phyloP scores from a whole-genome alignment of 1,140 invertebrate species.

The Leguminivora glycinivorella region DNA sequence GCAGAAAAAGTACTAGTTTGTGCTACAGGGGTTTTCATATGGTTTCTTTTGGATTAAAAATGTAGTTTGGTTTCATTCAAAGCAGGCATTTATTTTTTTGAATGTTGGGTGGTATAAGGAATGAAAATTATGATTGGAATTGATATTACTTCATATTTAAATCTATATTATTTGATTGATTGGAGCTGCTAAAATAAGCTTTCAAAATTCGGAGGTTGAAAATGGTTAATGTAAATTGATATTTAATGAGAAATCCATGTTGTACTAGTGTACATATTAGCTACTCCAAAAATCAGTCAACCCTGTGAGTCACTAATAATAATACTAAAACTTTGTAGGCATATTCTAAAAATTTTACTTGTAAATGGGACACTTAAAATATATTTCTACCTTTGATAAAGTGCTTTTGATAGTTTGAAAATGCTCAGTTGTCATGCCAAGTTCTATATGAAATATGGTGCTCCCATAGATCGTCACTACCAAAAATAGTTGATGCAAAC shows the following conservation, averaged over 20 bases:
- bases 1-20: no score
- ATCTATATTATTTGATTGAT: background rate
- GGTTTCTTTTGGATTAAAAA: no score
- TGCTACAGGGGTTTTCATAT: no score
- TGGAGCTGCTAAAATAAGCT: background rate
- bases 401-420: background rate
- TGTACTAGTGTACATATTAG: background rate
- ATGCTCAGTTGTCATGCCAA: background rate
- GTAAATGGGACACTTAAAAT: background rate
- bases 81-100: no score
- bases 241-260: background rate
- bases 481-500: no score
- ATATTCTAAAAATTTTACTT: background rate
- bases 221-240: background rate
- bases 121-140: no score
- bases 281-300: background rate
- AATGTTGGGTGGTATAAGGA: no score
- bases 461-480: no score
- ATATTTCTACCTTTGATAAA: background rate
- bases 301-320: background rate
- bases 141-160: no score
- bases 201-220: background rate
- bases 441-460: no score
- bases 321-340: background rate
- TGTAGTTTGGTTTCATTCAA: no score